These are phyloP conservation scores for Trachelus iudaicus DNA, from an alignment of 2,888 invertebrate genomes.

Conservation along the genomic window DNA sequence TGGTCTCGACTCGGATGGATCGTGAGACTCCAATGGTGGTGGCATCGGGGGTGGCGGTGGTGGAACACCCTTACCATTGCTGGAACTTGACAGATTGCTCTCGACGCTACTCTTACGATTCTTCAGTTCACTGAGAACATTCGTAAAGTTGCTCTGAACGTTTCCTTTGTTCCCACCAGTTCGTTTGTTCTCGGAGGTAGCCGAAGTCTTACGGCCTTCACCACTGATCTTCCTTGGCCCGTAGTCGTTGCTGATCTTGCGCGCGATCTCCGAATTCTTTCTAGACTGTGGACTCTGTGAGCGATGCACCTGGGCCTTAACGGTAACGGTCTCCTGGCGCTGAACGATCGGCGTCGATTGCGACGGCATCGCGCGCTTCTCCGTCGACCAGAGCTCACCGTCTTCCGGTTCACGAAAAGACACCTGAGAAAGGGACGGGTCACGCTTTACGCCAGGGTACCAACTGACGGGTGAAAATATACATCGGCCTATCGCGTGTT, in stretches of 20 bases:
- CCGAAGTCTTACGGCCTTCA: slow-evolving; percentile 48
- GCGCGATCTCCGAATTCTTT: slow-evolving; percentile 46
- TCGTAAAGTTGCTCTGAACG: slow-evolving; percentile 67
- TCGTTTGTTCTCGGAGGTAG: slow-evolving; percentile 28
- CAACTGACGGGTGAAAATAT: neutral
- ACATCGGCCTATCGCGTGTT: neutral
- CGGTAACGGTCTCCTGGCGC: slow-evolving; percentile 58
- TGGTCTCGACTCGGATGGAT: slow-evolving; percentile 83
- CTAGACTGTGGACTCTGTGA: slow-evolving; percentile 61
- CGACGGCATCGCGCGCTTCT: slow-evolving; percentile 48
- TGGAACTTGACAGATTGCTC: slow-evolving; percentile 43
- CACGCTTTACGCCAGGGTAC: neutral
- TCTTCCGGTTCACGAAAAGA: slow-evolving; percentile 63
- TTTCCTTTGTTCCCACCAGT: slow-evolving; percentile 49
- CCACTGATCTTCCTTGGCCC: slow-evolving; percentile 51
- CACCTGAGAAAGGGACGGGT: slow-evolving; percentile 37
- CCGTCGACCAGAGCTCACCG: slow-evolving; percentile 61
- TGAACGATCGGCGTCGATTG: slow-evolving; percentile 44
- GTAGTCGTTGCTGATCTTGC: slow-evolving; percentile 55
- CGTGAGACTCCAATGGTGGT: slow-evolving; percentile 82
- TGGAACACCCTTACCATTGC: slow-evolving; percentile 65
- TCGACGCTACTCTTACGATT: slow-evolving; percentile 66
- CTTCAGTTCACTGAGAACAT: slow-evolving; percentile 67
- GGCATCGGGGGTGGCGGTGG: slow-evolving; percentile 93
- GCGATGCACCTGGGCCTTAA: slow-evolving; percentile 65